Percentiles rank a stretch among this genome's conserved stretches.
Conservation (phyloP, 2,797 vertebrate species). For the Sarcoramphus papa region DNA sequence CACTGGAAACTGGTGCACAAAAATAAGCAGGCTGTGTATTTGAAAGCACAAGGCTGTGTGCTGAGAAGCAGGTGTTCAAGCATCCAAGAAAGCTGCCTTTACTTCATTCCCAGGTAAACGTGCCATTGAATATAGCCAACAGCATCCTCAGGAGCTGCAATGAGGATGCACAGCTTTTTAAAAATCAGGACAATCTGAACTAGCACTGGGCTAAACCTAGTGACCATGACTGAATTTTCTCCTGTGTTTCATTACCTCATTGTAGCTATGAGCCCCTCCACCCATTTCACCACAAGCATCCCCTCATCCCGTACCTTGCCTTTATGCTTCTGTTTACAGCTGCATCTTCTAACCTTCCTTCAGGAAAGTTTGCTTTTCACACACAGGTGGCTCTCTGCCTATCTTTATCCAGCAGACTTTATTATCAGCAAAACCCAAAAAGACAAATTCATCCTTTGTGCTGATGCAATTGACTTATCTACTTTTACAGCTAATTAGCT, state of each 20-base stretch:
- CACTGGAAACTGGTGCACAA: background rate
- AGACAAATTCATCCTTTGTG: slow-evolving; percentile 77
- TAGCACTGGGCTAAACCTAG: background rate
- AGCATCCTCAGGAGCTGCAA: background rate
- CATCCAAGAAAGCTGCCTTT: background rate
- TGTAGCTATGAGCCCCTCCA: background rate
- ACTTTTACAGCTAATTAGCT: slow-evolving; percentile 93
- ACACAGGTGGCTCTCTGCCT: slow-evolving; percentile 56
- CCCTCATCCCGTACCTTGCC: background rate
- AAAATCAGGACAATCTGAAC: background rate
- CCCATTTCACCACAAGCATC: background rate
- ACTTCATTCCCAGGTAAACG: background rate
- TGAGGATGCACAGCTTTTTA: background rate
- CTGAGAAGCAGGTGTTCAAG: background rate
- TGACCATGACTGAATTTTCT: background rate
- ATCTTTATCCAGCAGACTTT: slow-evolving; percentile 73
- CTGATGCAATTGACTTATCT: slow-evolving; percentile 89
- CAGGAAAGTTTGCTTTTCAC: slow-evolving; percentile 27
- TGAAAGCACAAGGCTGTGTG: background rate
- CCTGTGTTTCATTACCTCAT: background rate
- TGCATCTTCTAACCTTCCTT: background rate
- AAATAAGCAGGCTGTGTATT: background rate
- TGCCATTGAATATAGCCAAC: background rate
- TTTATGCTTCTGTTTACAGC: background rate
- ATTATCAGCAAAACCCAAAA: slow-evolving; percentile 65